Percentiles rank a stretch among this genome's conserved stretches.
Evolutionary conservation across 2,113 vertebrate genomes (phyloP).

Genomic region (Aptenodytes forsteri): DNA sequence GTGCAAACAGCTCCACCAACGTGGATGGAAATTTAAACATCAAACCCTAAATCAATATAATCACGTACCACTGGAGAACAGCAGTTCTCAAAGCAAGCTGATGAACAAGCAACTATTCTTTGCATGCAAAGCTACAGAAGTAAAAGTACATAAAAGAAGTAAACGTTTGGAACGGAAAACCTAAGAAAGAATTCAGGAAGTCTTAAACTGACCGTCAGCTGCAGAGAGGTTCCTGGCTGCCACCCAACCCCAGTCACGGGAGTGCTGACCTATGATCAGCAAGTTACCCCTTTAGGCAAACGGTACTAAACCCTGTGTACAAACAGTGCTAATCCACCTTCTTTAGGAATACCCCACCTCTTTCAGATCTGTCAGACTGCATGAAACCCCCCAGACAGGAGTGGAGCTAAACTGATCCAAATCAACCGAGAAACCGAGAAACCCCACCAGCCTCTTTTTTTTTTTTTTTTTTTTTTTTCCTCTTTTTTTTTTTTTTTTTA

Average conservation of each 20-base stretch:
- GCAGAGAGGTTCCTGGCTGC: not conserved
- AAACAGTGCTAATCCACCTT: not conserved
- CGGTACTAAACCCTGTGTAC: not conserved
- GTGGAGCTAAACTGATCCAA: not conserved
- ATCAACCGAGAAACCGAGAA: not conserved
- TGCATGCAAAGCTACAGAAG: not conserved
- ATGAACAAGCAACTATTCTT: not conserved
- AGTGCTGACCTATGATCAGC: no score
- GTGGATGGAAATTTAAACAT: not conserved
- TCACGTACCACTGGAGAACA: not conserved
- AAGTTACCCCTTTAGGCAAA: not conserved
- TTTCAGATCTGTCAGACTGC: no score
- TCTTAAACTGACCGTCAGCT: not conserved
- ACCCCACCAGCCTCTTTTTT: not conserved
- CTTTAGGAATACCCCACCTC: not conserved
- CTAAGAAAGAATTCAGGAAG: not conserved
- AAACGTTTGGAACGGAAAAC: not conserved
- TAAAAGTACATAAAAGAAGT: not conserved
- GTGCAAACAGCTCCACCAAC: not conserved
- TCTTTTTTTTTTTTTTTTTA: no score
- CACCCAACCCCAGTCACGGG: not conserved
- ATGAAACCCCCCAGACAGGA: not conserved
- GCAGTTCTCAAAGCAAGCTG: not conserved
- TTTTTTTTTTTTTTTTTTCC: not conserved
- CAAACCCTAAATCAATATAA: not conserved